Conservation (phyloP, 1,140 invertebrate species). For the Gryllus bimaculatus region DNA sequence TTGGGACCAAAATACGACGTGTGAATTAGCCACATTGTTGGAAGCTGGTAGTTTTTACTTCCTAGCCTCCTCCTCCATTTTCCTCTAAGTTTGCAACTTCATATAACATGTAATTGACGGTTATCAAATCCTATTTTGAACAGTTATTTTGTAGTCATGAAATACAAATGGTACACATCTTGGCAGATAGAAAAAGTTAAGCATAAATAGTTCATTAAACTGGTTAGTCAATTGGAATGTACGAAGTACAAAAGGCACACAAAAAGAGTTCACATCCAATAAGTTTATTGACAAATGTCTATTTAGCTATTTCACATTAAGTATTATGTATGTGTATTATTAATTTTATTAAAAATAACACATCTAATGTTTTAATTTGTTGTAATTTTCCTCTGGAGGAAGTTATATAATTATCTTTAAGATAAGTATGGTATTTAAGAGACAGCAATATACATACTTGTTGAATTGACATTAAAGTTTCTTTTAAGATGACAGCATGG, state of each 20-base stretch:
- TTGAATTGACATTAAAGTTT: background rate
- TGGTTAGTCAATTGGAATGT: background rate
- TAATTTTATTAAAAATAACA: background rate
- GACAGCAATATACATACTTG: background rate
- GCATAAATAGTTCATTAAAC: background rate
- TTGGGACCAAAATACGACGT: too few relatives aligned
- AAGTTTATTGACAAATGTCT: background rate
- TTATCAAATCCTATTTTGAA: background rate
- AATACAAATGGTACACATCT: background rate
- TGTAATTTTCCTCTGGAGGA: background rate
- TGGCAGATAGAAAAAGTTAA: background rate
- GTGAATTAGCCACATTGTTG: too few relatives aligned
- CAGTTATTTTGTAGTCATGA: background rate
- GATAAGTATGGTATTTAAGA: background rate
- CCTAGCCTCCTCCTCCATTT: too few relatives aligned
- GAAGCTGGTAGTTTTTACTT: too few relatives aligned
- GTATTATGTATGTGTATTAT: background rate
- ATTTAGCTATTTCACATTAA: background rate
- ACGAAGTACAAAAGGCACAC: background rate
- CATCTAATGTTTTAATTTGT: background rate
- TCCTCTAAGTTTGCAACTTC: too few relatives aligned
- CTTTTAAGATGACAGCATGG: background rate
- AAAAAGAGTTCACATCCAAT: slow-evolving; percentile 1
- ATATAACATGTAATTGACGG: background rate
- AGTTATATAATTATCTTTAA: background rate